Evolutionary conservation across 2,888 invertebrate genomes (phyloP), one percentile per base, ranked within the genome.

Genomic region (Odontocerum albicorne): DNA sequence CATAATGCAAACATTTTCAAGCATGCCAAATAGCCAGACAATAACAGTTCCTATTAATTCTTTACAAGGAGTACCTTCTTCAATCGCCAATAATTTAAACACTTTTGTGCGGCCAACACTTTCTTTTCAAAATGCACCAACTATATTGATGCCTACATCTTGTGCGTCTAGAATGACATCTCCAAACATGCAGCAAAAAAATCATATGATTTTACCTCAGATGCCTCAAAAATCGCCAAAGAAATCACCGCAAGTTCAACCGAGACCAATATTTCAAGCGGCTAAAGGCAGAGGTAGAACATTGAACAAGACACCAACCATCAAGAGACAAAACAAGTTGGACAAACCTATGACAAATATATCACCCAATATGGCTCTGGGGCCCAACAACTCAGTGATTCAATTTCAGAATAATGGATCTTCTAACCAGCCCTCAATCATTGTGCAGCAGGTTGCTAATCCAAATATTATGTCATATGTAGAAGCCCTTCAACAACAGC

Each of bases 401-500:
- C 82, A 82, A 61, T 65, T 82, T 50, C 82, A 82, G 67, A 80
- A 81, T 40, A 77, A 77, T 53, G 80, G 74, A 52, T 75, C 79
- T 62, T 72, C 77, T 33, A 75, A 76, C 1, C 80, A 81, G 62
- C 86, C 86, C 1, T 82, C 85, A 1, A 82, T 88, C 15, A 85
- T 87, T 62, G 78, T 88, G 1, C 88, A 88, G 66, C 87, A 86
- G 64, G 75, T 85, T 7, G 71, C 72, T 21, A 79, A 78, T 64
- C 80, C 82, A 51, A 81, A 80, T 49, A 75, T 83, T 32, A 78
- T 84, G 75, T 83, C 85, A 1, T 87, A 86, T 69, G 83, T 87
- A 2, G 86, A 87, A 65, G 79, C 85, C 1, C 75, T 86, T 62
- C 86, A 86, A 44, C 86, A 86, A 45, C 87, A 86, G 64, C 84